Evolutionary conservation across 2,888 invertebrate species (phyloP).

Genomic region (Ormyrus nitidulus): DNA sequence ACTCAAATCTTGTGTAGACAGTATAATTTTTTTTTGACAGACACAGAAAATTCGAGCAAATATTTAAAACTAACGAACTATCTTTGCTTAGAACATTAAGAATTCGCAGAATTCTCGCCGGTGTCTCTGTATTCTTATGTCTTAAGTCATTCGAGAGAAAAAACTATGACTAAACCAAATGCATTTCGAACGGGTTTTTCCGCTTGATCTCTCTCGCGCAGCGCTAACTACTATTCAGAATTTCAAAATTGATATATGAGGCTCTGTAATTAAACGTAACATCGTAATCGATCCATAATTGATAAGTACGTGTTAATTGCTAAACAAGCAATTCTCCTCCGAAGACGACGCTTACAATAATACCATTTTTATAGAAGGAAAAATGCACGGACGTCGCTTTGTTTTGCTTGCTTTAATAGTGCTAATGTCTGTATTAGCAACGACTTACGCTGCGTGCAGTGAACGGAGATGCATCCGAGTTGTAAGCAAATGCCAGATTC

Average conservation of each 20-base stretch:
- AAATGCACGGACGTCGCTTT: background rate
- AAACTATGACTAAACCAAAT: too few species aligned
- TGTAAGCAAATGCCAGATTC: constrained; percentile 1
- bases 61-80: too few species aligned
- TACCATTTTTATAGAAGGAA: background rate
- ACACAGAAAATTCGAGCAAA: too few species aligned
- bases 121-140: too few species aligned
- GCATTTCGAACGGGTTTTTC: too few species aligned
- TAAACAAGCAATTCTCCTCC: background rate
- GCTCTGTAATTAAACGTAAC: background rate
- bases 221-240: too few species aligned
- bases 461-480: background rate
- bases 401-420: background rate
- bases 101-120: too few species aligned
- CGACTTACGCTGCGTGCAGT: background rate
- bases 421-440: background rate
- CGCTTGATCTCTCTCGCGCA: too few species aligned
- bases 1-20: too few species aligned
- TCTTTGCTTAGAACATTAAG: too few species aligned
- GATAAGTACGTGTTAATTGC: background rate
- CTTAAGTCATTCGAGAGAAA: too few species aligned
- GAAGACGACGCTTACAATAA: background rate
- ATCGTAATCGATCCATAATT: background rate
- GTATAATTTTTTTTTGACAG: too few species aligned
- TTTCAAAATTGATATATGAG: background rate